These are phyloP conservation scores for Druon quercuslanigerum DNA, from an alignment of 1,140 invertebrate species.

Conservation along the genomic window DNA sequence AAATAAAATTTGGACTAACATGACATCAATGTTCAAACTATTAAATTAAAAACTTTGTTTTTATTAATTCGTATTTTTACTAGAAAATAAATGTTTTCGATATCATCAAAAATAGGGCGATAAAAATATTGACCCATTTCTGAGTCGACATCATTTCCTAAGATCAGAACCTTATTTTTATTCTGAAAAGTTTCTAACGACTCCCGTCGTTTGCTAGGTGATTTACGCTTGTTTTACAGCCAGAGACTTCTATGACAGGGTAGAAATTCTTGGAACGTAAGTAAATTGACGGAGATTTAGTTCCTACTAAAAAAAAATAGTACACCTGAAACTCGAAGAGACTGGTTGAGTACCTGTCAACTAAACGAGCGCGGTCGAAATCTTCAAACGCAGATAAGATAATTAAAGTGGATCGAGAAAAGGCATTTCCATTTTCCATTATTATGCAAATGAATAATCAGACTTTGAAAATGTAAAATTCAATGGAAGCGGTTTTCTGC, in stretches of 20 bases:
- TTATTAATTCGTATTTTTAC: too few species aligned
- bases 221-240: constrained; percentile 11
- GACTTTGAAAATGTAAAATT: too few species aligned
- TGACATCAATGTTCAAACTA: too few species aligned
- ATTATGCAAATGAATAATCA: too few species aligned
- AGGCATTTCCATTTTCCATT: not conserved
- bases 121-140: not conserved
- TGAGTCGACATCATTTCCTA: not conserved
- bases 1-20: not conserved
- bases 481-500: too few species aligned
- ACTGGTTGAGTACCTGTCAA: constrained; percentile 7
- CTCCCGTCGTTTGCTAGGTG: not conserved
- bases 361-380: not conserved
- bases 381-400: not conserved
- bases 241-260: not conserved
- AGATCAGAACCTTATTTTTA: not conserved
- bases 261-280: constrained; percentile 9
- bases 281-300: not conserved
- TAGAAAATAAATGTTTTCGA: too few species aligned
- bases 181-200: not conserved
- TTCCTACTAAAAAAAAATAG: constrained; percentile 14
- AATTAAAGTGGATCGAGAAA: not conserved
- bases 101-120: too few species aligned
- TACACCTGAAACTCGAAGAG: constrained; percentile 17
- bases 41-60: too few species aligned